Base-by-base conservation (phyloP, 2,888 invertebrate species). In the Dendrolimus pini region DNA sequence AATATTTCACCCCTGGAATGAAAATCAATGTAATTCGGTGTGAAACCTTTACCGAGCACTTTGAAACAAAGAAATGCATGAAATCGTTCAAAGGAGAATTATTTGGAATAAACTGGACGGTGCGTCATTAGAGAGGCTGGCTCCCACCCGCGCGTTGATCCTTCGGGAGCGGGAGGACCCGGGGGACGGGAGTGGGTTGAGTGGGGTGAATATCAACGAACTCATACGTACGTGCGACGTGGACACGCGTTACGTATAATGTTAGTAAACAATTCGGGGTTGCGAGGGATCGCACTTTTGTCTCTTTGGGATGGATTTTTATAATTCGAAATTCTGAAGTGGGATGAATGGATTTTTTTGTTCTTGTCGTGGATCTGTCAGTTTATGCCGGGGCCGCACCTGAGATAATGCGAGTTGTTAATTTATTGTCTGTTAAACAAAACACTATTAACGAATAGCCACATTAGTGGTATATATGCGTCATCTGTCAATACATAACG, bases 191-290 rank as follows among this genome's bases (percentile, higher is more conserved):
- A 65, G 61, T 60, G 66, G 65, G 66, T 67, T 64, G 65, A 63
- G 68, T 74, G 71, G 79, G 83, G 73, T 64, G 83, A 81, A 84
- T 85, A 88, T 89, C 86, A 88, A 89, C 89, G 89, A 87, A 87
- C 89, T 85, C 88, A 83, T 80, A 75, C 77, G 76, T 80, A 80
- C 82, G 85, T 81, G 82, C 83, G 85, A 82, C 82, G 85, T 82
- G 77, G 66, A 65, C 77, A 75, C 71, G 78, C 73, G 69, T 78
- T 83, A 79, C 82, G 82, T 71, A 77, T 78, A 77, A 76, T 89
- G 89, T 89, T 89, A 77, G 89, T 89, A 89, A 89, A 89, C 89
- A 89, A 87, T 79, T 53, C 41, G 57, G 53, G 56, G 57, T 57
- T 53, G 53, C 53, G 41, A 59, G 55, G 41, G 9, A 9, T 57